Conservation (phyloP, 2,888 invertebrate species). For the Xestia c-nigrum region DNA sequence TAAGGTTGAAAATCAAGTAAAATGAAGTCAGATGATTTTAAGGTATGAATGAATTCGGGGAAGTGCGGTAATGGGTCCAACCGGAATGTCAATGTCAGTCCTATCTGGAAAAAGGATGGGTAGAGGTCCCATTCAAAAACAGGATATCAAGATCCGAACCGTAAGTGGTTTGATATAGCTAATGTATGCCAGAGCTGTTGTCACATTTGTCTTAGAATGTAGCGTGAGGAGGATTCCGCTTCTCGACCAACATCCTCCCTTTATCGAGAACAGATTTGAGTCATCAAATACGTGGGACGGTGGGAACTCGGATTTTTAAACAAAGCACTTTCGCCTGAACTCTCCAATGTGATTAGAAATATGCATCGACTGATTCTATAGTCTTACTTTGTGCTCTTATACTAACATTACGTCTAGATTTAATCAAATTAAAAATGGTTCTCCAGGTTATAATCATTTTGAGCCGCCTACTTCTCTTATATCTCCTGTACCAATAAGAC, state of each 20-base stretch:
- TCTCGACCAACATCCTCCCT: constrained; percentile 31
- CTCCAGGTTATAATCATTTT: background rate
- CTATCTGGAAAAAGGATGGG: constrained; percentile 80
- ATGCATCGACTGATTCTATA: background rate
- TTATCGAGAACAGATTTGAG: constrained; percentile 19
- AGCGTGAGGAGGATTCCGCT: constrained; percentile 40
- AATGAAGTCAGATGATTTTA: constrained; percentile 19
- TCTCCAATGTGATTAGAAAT: background rate
- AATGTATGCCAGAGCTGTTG: constrained; percentile 49
- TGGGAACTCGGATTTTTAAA: background rate
- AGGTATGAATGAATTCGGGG: constrained; percentile 87
- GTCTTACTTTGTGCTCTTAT: background rate
- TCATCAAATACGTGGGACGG: constrained; percentile 15
- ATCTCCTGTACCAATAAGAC: background rate
- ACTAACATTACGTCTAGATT: background rate
- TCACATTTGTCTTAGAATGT: constrained; percentile 52
- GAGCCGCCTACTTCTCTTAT: background rate
- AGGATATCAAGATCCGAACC: constrained; percentile 65
- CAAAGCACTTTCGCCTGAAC: background rate
- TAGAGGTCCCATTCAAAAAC: constrained; percentile 75
- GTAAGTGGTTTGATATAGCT: constrained; percentile 66
- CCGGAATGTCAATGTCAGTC: constrained; percentile 85
- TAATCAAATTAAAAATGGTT: background rate
- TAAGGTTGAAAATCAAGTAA: constrained; percentile 75
- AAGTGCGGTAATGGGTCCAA: constrained; percentile 85